Conservation (phyloP, 2,797 vertebrate genomes). For the Ispidina lecontei region DNA sequence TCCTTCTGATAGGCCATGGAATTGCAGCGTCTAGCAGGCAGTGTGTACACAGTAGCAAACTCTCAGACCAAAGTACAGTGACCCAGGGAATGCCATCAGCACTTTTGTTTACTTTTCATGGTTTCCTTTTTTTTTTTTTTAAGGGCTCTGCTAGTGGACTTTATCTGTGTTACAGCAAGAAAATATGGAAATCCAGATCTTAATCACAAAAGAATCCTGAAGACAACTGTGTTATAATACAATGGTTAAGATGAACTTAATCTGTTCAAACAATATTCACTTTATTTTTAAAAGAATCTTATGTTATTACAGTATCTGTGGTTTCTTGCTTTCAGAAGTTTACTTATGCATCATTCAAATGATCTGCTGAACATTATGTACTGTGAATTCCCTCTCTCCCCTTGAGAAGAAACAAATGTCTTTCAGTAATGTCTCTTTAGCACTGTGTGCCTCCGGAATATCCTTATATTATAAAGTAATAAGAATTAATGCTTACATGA, state of each 20-base stretch:
- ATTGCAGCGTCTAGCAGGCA: constrained; percentile 73
- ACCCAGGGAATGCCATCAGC: constrained; percentile 81
- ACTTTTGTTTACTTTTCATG: constrained; percentile 80
- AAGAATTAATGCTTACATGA: not conserved
- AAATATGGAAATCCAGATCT: not conserved
- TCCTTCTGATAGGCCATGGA: constrained; percentile 86
- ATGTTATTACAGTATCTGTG: not conserved
- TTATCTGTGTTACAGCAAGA: not conserved
- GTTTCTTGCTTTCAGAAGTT: not conserved
- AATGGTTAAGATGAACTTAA: not conserved
- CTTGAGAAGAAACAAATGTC: not conserved
- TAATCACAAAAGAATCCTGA: not conserved
- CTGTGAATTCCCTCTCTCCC: not conserved
- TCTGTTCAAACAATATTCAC: not conserved
- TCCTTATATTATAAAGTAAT: not conserved
- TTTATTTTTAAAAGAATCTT: not conserved
- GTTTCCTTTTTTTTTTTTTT: constrained; percentile 72
- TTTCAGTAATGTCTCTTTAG: not conserved
- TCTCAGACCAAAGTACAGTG: constrained; percentile 76
- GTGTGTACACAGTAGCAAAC: constrained; percentile 79
- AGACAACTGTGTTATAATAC: not conserved
- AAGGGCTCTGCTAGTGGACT: constrained; percentile 29
- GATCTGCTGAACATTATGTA: not conserved
- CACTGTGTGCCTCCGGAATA: not conserved
- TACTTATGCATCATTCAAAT: not conserved